Base-by-base conservation (phyloP, 2,113 vertebrate species). In the Poeciliopsis turrubarensis region DNA sequence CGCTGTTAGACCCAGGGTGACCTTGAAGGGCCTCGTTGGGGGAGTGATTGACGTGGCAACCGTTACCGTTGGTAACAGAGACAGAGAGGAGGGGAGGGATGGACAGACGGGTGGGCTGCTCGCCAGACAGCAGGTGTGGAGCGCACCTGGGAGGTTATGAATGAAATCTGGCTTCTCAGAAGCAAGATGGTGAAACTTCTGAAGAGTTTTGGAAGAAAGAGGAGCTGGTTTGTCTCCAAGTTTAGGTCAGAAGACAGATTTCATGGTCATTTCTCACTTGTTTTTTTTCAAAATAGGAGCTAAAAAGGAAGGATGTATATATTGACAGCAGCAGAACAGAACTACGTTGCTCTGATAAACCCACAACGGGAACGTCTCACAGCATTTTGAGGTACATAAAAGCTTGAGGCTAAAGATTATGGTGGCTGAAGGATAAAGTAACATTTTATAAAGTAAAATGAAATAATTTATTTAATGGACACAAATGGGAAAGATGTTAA, bases 1-100 rank as follows among this genome's bases (percentile, higher is more conserved):
- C 17, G 85, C 76, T 63, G 26, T 70, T 75, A 74, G 81, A 44
- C 7, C 29, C 27, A 30, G 66, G 54, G 79, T 93, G 89, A 92
- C 91, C 87, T 91, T 93, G 90, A 83, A 83, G 65, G 81, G 70
- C 70, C 79, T 92, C 79, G 75, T 92, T 86, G 88, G 83, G 63
- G 74, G 37, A 51, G 37, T 84, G 89, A 93, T 79, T 87, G 90
- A 88, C 84, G 60, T 51, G 87, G 73, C 11, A 47, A 72, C 80
- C 60, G 85, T 65, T 75, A 85, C 73, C 64, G 29, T 57, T 15
- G 60, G 81, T 39, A 60, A 78, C 26, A 26, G 34, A 11, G 63
- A 79, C 57, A n/a, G 79, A 15, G 44, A 30, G 75, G 30, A 9
- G 71, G 54, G 70, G 30, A 39, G 22, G 78, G 71, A 10, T 57